phyloP scores from a whole-genome alignment of 2,888 invertebrate species.

The Aquatica leii region DNA sequence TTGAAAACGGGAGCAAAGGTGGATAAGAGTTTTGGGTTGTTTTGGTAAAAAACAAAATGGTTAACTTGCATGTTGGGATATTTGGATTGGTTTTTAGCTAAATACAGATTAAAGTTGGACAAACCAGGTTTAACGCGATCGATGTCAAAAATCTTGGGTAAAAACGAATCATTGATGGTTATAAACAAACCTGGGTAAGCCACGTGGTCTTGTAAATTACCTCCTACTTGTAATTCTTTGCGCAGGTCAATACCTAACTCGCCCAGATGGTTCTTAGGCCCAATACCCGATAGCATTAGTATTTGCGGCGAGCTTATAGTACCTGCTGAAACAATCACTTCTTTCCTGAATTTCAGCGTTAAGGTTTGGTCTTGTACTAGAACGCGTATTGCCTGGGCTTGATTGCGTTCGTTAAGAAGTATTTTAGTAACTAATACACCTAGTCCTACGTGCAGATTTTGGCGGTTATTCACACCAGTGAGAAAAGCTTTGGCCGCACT shows the following conservation, averaged over 20 bases:
- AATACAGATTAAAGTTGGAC: conserved; percentile 58
- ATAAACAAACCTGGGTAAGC: conserved; percentile 40
- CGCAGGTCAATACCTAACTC: conserved; percentile 49
- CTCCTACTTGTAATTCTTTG: conserved; percentile 48
- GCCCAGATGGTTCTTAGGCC: conserved; percentile 57
- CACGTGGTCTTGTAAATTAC: conserved; percentile 60
- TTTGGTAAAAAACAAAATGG: conserved; percentile 45
- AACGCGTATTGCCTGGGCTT: conserved; percentile 58
- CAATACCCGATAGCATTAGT: conserved; percentile 69
- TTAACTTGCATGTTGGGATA: conserved; percentile 46
- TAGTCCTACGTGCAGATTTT: conserved; percentile 66
- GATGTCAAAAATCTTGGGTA: conserved; percentile 32
- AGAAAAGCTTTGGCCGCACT: conserved; percentile 68
- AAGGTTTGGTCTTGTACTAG: conserved; percentile 49
- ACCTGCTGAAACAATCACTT: conserved; percentile 69
- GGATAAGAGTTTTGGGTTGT: conserved; percentile 56
- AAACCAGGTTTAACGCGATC: too few species aligned
- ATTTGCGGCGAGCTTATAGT: conserved; percentile 70
- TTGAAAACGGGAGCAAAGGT: conserved; percentile 46
- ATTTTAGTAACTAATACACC: conserved; percentile 65
- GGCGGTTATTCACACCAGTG: conserved; percentile 62
- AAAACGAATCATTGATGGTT: neutral
- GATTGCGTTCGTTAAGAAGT: conserved; percentile 59
- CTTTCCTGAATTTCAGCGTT: conserved; percentile 60
- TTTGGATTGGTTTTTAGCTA: conserved; percentile 58